phyloP scores from a whole-genome alignment of 2,113 vertebrate species.

The Butorides virescens region DNA sequence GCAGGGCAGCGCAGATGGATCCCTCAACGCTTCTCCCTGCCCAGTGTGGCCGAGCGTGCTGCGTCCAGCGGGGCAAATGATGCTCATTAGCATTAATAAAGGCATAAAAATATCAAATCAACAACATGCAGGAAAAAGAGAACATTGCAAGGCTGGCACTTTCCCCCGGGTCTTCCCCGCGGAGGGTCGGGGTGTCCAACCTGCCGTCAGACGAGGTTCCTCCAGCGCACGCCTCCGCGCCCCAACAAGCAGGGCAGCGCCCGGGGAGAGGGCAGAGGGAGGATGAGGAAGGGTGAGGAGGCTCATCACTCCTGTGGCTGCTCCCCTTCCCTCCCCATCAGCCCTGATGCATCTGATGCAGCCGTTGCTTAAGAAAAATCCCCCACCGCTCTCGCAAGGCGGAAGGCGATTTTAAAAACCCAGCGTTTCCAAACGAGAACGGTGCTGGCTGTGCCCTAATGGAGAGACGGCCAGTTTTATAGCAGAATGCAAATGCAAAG shows the following conservation, averaged over 20 bases:
- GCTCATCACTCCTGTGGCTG: background rate
- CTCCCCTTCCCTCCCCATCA: background rate
- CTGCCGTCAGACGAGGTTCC: fast-evolving
- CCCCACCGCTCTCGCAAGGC: background rate
- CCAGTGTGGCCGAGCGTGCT: background rate
- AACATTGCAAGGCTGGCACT: background rate
- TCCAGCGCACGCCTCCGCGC: background rate
- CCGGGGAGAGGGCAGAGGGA: background rate
- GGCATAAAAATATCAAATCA: background rate
- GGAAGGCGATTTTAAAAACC: background rate
- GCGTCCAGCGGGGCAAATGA: background rate
- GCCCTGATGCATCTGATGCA: background rate
- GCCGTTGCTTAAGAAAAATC: background rate
- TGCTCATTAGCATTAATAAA: constrained; percentile 1
- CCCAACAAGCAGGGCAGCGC: background rate
- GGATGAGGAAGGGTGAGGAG: background rate
- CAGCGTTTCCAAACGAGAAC: background rate
- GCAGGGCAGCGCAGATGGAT: background rate
- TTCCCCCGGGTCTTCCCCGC: background rate
- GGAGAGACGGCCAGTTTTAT: background rate
- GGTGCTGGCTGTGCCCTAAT: background rate
- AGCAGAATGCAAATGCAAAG: constrained; percentile 35
- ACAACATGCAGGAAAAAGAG: background rate
- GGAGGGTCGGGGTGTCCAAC: background rate
- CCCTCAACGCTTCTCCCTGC: constrained; percentile 15